Evolutionary conservation across 2,888 invertebrate genomes (phyloP), one percentile per base, ranked within the genome.

Genomic region (Synergus japonicus): DNA sequence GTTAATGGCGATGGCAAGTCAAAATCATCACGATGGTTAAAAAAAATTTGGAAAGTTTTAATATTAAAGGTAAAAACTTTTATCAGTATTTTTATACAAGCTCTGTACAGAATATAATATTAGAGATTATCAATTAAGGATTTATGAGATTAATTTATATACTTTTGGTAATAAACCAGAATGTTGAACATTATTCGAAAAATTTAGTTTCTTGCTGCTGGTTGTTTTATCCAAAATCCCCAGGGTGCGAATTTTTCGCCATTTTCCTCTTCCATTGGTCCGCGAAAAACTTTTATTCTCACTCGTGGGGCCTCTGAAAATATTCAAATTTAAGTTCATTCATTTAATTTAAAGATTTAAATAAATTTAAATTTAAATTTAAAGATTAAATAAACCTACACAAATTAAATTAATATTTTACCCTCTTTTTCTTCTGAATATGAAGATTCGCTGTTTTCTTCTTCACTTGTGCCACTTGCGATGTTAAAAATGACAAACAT

Each of bases 171-270:
- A 37, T n/a, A 49, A 49, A 54, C 10, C 8, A 64, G 4, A 67
- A 18, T 67, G 5, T 66, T 66, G 5, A 66, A 43, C 18, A 41
- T 10, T 15, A 43, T 37, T 37, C 12, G 3, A 67, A 18, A 22
- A 22, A 44, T 22, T 77, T 41, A 12, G 69, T 67, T 29, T 46
- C 15, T 67, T 7, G 37, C 69, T 43, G 84, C 86, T 2, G 92
- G 92, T 78, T 91, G 91, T 78, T 87, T 90, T 76, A 92, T 87
- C 91, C 91, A 92, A 81, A 87, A 92, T 79, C 92, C 92, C 91
- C 92, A 92, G 49, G 88, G 89, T 8, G 89, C 87, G 76, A 89
- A 92, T 18, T 79, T 76, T 78, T 89, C 84, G 4, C 90, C 92
- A 79, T 90, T 80, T 78, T 85, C 84, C 82, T 89, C 88, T 67